Percentiles rank a stretch among this genome's conserved stretches.
These are phyloP conservation scores for Cyphomyrus plagiostoma DNA, from an alignment of 2,113 vertebrate genomes.

Conservation along the genomic window DNA sequence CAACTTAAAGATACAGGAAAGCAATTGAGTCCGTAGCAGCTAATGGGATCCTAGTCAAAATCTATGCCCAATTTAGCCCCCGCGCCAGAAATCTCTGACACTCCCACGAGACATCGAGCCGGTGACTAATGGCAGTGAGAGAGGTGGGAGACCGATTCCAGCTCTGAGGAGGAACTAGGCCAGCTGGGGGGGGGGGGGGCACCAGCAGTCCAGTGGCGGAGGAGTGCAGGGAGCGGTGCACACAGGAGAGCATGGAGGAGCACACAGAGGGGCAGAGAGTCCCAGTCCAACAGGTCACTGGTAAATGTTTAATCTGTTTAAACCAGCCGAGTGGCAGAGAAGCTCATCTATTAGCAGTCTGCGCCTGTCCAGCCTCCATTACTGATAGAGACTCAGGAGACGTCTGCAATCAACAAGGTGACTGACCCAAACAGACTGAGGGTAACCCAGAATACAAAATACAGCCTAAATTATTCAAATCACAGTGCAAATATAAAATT, in stretches of 20 bases:
- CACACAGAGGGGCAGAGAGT: neutral
- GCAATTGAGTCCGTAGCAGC: neutral
- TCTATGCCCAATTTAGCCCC: conserved; percentile 11
- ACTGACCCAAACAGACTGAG: neutral
- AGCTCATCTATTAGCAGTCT: neutral
- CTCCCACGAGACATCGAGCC: neutral
- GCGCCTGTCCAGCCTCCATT: neutral
- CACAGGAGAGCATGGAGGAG: neutral
- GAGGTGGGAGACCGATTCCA: neutral
- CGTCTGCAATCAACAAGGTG: neutral
- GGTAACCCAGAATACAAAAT: neutral
- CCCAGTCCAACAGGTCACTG: neutral
- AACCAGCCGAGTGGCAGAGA: neutral
- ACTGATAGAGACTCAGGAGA: neutral
- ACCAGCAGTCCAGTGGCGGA: neutral
- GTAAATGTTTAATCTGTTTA: conserved; percentile 1
- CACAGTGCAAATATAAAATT: neutral
- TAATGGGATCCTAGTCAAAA: conserved; percentile 16
- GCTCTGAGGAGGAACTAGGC: neutral
- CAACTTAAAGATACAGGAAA: conserved; percentile 7
- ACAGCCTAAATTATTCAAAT: neutral
- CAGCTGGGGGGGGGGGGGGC: too few species aligned
- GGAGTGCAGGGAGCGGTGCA: neutral
- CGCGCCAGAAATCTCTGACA: neutral
- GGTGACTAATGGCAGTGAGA: conserved; percentile 4